These are phyloP conservation scores for Petroica traversi DNA, from an alignment of 2,113 vertebrate species.

Conservation along the genomic window DNA sequence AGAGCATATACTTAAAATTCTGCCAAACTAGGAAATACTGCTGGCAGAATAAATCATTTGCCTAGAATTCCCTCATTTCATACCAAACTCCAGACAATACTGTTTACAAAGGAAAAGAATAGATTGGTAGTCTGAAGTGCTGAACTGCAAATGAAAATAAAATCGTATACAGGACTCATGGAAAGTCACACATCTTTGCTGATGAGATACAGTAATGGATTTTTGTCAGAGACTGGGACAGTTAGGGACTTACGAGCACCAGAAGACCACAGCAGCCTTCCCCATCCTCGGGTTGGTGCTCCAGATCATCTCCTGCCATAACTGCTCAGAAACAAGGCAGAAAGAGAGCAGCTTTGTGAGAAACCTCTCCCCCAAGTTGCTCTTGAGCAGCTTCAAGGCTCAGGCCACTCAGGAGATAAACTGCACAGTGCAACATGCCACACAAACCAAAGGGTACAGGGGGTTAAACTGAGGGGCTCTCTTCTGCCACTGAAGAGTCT, in stretches of 20 bases:
- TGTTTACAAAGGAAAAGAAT: background rate
- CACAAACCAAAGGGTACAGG: background rate
- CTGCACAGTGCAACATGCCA: too few species aligned
- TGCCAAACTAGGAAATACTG: background rate
- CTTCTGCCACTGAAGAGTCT: background rate
- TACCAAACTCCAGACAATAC: background rate
- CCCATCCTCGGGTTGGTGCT: background rate
- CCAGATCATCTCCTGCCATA: background rate
- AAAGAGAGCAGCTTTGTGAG: background rate
- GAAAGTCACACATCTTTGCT: background rate
- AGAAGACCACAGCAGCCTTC: background rate
- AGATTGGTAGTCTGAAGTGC: background rate
- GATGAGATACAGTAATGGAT: background rate
- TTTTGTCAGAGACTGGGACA: background rate
- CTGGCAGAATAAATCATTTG: background rate
- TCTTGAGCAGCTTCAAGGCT: too few species aligned
- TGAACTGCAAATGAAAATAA: fast-evolving
- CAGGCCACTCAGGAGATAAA: fast-evolving
- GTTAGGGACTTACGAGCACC: fast-evolving
- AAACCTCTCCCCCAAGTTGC: background rate
- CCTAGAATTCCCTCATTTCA: background rate
- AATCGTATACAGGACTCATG: background rate
- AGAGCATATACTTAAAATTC: background rate
- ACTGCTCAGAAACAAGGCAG: fast-evolving
- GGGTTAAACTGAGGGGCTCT: background rate